These are phyloP conservation scores for Tetranychus piercei DNA, from an alignment of 2,888 invertebrate genomes.

Conservation along the genomic window DNA sequence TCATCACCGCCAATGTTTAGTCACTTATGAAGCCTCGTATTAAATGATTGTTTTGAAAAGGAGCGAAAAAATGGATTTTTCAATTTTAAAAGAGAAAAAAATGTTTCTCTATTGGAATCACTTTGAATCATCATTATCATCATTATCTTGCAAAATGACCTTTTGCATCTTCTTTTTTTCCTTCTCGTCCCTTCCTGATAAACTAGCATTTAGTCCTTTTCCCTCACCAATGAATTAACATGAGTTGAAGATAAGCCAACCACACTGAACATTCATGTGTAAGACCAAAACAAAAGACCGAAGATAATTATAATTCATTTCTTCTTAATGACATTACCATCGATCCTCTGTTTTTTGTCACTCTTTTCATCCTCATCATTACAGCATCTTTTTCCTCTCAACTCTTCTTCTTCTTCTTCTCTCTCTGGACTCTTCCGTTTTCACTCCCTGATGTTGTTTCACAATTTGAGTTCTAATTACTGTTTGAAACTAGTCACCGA, in stretches of 20 bases:
- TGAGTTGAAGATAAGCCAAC: neutral
- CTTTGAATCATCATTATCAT: neutral
- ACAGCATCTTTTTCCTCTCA: neutral
- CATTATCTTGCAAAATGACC: neutral
- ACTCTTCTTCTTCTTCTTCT: neutral
- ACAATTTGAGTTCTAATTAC: neutral
- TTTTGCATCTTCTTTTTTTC: neutral
- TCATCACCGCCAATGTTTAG: too few relatives aligned
- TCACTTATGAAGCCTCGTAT: too few relatives aligned
- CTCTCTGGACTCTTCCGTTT: neutral
- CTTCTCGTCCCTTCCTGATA: neutral
- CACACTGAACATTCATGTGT: neutral
- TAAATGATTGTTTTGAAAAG: too few relatives aligned
- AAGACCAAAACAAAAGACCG: neutral
- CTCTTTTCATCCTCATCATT: neutral
- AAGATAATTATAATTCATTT: conserved; percentile 1
- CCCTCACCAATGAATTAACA: neutral
- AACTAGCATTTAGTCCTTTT: neutral
- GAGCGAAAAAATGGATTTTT: too few relatives aligned
- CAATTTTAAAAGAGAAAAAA: too few relatives aligned
- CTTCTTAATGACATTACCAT: neutral
- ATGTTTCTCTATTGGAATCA: too few relatives aligned
- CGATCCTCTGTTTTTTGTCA: neutral
- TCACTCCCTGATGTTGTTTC: neutral
- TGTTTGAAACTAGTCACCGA: too few relatives aligned